These are phyloP conservation scores for Crenuchus spilurus DNA, from an alignment of 2,797 vertebrate genomes.

Conservation along the genomic window DNA sequence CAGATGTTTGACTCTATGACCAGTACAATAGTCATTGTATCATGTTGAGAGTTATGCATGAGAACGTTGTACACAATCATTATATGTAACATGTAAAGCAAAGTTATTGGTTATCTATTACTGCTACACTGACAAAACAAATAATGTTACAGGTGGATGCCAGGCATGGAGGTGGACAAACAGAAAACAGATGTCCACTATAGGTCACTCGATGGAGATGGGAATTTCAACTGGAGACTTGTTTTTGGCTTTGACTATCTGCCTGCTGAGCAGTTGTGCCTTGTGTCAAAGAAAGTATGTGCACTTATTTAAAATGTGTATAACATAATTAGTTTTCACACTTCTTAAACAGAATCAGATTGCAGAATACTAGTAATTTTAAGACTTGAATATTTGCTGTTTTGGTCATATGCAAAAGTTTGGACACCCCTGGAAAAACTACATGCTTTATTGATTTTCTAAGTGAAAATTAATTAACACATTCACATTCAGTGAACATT, in stretches of 20 bases:
- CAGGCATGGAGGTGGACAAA: constrained; percentile 93
- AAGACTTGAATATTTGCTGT: too few relatives aligned
- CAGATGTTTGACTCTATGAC: too few relatives aligned
- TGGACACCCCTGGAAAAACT: too few relatives aligned
- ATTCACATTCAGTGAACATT: too few relatives aligned
- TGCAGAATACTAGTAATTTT: too few relatives aligned
- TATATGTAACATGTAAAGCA: neutral
- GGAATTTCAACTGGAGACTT: constrained; percentile 99
- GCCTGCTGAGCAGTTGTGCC: constrained; percentile 92
- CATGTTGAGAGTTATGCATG: too few relatives aligned
- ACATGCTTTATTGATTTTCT: too few relatives aligned
- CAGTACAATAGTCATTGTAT: too few relatives aligned
- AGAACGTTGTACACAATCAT: neutral
- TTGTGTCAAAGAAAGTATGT: constrained; percentile 88
- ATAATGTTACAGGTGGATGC: constrained; percentile 89
- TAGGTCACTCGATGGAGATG: constrained; percentile 94
- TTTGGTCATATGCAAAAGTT: too few relatives aligned
- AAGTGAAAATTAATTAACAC: too few relatives aligned
- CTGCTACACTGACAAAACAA: neutral
- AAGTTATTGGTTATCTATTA: neutral
- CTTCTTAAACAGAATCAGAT: too few relatives aligned
- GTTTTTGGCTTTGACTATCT: constrained; percentile 95
- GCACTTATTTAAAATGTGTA: neutral
- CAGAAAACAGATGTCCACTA: constrained; percentile 99
- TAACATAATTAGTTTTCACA: too few relatives aligned